These are phyloP conservation scores for Leucophenga varia DNA, from an alignment of 1,140 invertebrate species.

Conservation along the genomic window DNA sequence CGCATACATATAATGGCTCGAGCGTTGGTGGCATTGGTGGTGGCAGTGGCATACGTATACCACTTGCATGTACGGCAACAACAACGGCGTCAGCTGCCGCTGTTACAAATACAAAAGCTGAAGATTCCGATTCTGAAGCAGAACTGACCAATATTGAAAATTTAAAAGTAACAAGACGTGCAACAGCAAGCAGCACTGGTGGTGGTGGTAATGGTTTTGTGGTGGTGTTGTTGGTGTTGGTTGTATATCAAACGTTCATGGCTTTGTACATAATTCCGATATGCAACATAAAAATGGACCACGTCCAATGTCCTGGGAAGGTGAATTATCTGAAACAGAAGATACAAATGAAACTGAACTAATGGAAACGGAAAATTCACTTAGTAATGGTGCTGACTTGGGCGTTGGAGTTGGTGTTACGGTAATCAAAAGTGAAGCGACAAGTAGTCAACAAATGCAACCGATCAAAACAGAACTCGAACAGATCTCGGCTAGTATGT, in stretches of 20 bases:
- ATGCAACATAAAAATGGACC: slow-evolving; percentile 48
- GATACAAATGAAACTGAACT: slow-evolving; percentile 54
- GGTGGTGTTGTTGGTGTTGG: too few species aligned
- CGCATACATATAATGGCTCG: slow-evolving; percentile 20
- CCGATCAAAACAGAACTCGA: slow-evolving; percentile 7
- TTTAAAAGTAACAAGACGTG: slow-evolving; percentile 38
- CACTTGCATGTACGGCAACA: slow-evolving; percentile 10
- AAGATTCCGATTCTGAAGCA: slow-evolving; percentile 49
- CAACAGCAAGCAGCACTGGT: slow-evolving; percentile 1
- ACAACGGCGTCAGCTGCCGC: not conserved
- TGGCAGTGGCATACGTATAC: slow-evolving; percentile 41
- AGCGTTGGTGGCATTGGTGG: not conserved
- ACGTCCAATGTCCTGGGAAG: slow-evolving; percentile 89
- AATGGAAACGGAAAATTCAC: slow-evolving; percentile 50
- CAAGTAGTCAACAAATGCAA: slow-evolving; percentile 8
- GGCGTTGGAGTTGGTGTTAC: slow-evolving; percentile 8
- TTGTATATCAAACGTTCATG: too few species aligned
- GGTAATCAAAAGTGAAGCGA: slow-evolving; percentile 40
- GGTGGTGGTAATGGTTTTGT: too few species aligned
- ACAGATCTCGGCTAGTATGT: not conserved
- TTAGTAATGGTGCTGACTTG: slow-evolving; percentile 14
- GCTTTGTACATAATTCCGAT: too few species aligned
- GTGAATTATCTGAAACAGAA: slow-evolving; percentile 75
- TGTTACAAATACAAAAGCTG: slow-evolving; percentile 25
- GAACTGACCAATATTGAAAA: slow-evolving; percentile 54